phyloP scores from a whole-genome alignment of 1,140 invertebrate species.

The Holcopasites calliopsidis region DNA sequence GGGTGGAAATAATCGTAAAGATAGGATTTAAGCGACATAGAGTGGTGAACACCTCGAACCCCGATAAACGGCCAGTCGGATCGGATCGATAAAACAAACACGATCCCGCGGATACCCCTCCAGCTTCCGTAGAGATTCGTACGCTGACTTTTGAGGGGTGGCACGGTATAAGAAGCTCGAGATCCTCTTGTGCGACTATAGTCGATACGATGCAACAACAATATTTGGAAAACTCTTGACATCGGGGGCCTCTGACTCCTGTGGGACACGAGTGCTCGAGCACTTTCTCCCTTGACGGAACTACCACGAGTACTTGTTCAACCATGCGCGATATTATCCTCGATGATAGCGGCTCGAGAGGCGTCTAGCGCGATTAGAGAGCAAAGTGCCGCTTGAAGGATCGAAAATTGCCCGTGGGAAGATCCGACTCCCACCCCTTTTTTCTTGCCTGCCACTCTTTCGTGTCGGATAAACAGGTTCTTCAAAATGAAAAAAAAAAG shows the following conservation, averaged over 20 bases:
- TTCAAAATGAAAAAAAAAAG: too few relatives aligned
- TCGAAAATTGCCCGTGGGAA: constrained; percentile 34
- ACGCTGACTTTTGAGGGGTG: constrained; percentile 47
- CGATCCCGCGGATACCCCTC: constrained; percentile 33
- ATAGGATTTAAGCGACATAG: background rate
- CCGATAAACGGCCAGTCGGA: constrained; percentile 43
- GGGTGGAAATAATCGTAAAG: constrained; percentile 25
- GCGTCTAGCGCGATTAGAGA: constrained; percentile 49
- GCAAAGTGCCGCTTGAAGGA: constrained; percentile 34
- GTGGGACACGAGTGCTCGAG: constrained; percentile 55
- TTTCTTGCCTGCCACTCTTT: background rate
- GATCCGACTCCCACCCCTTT: background rate
- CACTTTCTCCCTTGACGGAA: constrained; percentile 51
- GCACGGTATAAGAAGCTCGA: constrained; percentile 63
- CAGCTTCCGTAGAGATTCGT: too few relatives aligned
- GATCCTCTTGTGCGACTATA: constrained; percentile 29
- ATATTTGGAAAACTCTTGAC: constrained; percentile 71
- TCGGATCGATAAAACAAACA: constrained; percentile 66
- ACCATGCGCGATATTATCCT: constrained; percentile 59
- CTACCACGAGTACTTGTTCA: constrained; percentile 57
- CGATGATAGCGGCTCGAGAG: constrained; percentile 62
- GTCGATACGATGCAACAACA: constrained; percentile 63
- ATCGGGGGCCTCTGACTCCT: constrained; percentile 64
- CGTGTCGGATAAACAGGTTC: background rate
- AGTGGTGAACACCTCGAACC: background rate